A percentile compares a stretch with the other conserved stretches of the same genome.
Conservation (phyloP, 2,888 invertebrate genomes). For the Tuberolachnus salignus region DNA sequence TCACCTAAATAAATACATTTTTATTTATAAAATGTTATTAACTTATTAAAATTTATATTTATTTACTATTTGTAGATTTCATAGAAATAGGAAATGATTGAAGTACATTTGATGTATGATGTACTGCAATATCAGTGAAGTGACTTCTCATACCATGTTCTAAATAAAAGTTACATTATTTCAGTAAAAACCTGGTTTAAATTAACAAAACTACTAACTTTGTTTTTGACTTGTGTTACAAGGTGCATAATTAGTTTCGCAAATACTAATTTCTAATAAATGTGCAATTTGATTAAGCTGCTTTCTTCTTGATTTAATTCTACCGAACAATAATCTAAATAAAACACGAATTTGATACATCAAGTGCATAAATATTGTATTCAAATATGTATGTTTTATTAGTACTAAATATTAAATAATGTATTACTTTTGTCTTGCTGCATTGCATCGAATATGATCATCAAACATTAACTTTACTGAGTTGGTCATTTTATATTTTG, state of each 20-base stretch:
- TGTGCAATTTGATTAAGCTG: constrained; percentile 96
- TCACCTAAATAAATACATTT: constrained; percentile 26
- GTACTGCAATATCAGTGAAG: constrained; percentile 36
- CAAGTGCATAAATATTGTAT: too few species aligned
- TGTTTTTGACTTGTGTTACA: constrained; percentile 36
- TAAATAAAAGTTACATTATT: not conserved
- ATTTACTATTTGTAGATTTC: constrained; percentile 39
- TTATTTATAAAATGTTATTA: not conserved
- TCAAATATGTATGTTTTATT: not conserved
- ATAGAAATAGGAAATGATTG: constrained; percentile 39
- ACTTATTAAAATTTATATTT: constrained; percentile 3
- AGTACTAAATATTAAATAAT: not conserved
- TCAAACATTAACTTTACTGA: constrained; percentile 95
- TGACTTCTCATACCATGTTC: constrained; percentile 42
- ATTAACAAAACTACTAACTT: constrained; percentile 29
- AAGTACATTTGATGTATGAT: constrained; percentile 35
- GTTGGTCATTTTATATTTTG: constrained; percentile 67
- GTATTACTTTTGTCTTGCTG: constrained; percentile 90
- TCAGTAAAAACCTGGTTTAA: not conserved
- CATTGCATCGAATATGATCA: constrained; percentile 98
- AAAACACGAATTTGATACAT: too few species aligned
- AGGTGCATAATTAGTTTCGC: constrained; percentile 48
- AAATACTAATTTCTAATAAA: constrained; percentile 70
- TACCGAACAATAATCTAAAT: constrained; percentile 70
- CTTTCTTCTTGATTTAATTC: constrained; percentile 92